These are phyloP conservation scores for Callitettix versicolor DNA, from an alignment of 1,140 invertebrate species.

Conservation along the genomic window DNA sequence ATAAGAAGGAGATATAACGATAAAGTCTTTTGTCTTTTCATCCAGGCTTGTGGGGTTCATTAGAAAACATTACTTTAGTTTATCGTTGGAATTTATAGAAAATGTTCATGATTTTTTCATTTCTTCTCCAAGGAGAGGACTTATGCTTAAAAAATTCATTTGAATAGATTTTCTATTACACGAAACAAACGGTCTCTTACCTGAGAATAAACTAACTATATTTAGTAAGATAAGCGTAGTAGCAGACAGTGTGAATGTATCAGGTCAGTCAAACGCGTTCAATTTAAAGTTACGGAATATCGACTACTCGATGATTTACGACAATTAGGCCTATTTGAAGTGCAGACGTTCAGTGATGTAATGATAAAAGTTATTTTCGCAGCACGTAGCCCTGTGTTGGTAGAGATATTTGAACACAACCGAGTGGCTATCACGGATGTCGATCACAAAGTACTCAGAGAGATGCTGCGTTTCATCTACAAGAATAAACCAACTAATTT, in stretches of 20 bases:
- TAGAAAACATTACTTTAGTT: slow-evolving; percentile 98
- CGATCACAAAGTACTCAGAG: slow-evolving; percentile 88
- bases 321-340: slow-evolving; percentile 81
- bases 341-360: slow-evolving; percentile 93
- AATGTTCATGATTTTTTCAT: slow-evolving; percentile 99
- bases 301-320: slow-evolving; percentile 88
- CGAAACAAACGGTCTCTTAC: slow-evolving; percentile 93
- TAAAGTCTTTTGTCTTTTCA: slow-evolving; percentile 99
- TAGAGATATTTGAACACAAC: slow-evolving; percentile 98
- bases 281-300: slow-evolving; percentile 97
- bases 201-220: slow-evolving; percentile 97
- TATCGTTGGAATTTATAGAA: slow-evolving; percentile 97
- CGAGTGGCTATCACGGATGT: slow-evolving; percentile 95
- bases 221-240: slow-evolving; percentile 97
- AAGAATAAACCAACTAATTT: slow-evolving; percentile 90
- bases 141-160: slow-evolving; percentile 99
- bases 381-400: slow-evolving; percentile 93
- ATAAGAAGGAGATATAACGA: slow-evolving; percentile 96
- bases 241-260: slow-evolving; percentile 94
- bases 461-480: slow-evolving; percentile 98
- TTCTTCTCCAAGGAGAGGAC: too few relatives aligned
- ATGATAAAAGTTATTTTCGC: slow-evolving; percentile 76
- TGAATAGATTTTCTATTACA: slow-evolving; percentile 94
- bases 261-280: slow-evolving; percentile 88
- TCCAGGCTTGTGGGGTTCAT: slow-evolving; percentile 99